Base-by-base conservation (phyloP, 1,140 invertebrate species). In the Amyelois transitella region DNA sequence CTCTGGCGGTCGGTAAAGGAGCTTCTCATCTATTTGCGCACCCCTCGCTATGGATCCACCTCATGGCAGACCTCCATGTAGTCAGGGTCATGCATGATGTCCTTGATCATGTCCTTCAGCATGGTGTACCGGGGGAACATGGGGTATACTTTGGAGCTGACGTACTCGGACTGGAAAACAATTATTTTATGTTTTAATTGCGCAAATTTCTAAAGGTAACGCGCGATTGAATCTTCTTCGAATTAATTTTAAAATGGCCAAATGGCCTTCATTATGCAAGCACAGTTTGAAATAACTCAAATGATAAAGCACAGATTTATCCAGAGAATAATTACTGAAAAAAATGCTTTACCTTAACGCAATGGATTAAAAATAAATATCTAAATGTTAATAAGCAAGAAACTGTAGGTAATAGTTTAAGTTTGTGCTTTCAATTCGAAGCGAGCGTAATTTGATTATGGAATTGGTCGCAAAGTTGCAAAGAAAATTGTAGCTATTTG, bases 21-120 rank as follows among this genome's bases (percentile, higher is more conserved):
- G 73, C 62, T 63, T 69, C 83, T 85, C 84, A 75, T 78, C 64
- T 88, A 88, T 75, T 88, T 86, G 85, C 85, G 85, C 71, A 88
- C 85, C 71, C 85, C 85, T 55, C 81, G 86, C 90, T 91, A 92
- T 76, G 89, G 90, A 73, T 94, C 93, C 58, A 94, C 92, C 85
- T 97, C 96, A 81, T 97, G 96, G 86, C 96, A 97, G 45, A 98
- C 95, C 89, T 97, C 96, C 94, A 97, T 96, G 89, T 97, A 98
- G 85, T 96, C 95, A 5, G 96, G 96, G 89, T 97, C 94, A 67
- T 96, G 93, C 92, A 97, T 95, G 66, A 97, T 96, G 75, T 96
- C 95, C 88, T 97, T 97, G 77, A 98, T 97, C 95, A 98, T 96
- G 76, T 97, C 96, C 86, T 98, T 98, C 49, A 98, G 90, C 91